Evolutionary conservation across 2,113 vertebrate genomes (phyloP).

Genomic region (Pomatostomus ruficeps): DNA sequence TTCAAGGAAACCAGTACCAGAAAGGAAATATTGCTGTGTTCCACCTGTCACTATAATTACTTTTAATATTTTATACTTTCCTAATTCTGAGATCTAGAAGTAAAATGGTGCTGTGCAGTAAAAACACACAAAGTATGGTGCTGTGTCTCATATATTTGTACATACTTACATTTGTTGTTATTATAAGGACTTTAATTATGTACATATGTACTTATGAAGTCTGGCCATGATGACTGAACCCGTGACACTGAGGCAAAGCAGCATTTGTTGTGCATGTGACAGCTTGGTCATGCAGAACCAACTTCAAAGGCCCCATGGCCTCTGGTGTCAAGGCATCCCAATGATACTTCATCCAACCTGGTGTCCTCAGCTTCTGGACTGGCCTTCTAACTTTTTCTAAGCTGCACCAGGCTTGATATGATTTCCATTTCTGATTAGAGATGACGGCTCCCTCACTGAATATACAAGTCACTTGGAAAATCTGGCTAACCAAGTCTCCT

Average conservation of each 20-base stretch:
- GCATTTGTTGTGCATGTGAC: accelerated
- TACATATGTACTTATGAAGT: neutral
- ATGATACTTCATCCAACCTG: neutral
- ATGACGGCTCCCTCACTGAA: neutral
- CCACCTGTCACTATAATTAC: neutral
- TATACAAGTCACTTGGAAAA: neutral
- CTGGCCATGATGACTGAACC: neutral
- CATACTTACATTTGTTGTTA: neutral
- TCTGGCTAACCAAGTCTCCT: neutral
- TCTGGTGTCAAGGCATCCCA: neutral
- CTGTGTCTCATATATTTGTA: neutral
- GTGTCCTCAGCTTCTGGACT: neutral
- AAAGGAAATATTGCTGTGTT: neutral
- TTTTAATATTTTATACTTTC: neutral
- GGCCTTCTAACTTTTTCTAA: neutral
- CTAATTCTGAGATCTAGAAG: neutral
- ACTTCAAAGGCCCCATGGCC: neutral
- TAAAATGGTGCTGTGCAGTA: neutral
- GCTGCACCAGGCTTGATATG: neutral
- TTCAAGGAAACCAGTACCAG: neutral
- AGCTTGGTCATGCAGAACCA: neutral
- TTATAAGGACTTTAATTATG: neutral
- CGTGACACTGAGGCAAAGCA: neutral
- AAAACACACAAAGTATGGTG: neutral
- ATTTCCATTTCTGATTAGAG: neutral